Conservation (phyloP, 1,140 invertebrate species). For the Drosophila paulistorum region DNA sequence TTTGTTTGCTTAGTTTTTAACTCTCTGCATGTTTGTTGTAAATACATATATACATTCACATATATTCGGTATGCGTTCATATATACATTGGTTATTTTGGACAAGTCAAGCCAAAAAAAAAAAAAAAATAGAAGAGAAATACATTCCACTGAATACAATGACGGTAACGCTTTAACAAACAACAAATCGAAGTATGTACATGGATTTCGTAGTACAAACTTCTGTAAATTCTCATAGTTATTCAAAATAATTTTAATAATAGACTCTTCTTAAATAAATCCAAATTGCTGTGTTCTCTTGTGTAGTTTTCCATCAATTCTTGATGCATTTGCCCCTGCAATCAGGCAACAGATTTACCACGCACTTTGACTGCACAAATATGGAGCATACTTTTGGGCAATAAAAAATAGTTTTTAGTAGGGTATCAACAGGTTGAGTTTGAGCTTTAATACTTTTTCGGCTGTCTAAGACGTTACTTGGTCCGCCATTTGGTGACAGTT, state of each 20-base stretch:
- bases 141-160: neutral
- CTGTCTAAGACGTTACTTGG: constrained; percentile 10
- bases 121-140: neutral
- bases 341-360: too few species aligned
- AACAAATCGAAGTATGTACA: neutral
- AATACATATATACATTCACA: neutral
- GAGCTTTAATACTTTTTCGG: neutral
- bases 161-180: neutral
- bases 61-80: constrained; percentile 7
- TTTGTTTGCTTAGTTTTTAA: constrained; percentile 46
- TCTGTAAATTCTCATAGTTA: neutral
- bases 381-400: constrained; percentile 40
- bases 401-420: neutral
- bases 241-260: too few species aligned
- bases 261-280: too few species aligned
- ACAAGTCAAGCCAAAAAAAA: constrained; percentile 10
- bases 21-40: constrained; percentile 30
- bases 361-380: neutral
- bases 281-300: too few species aligned
- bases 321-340: too few species aligned
- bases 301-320: too few species aligned
- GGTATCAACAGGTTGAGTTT: constrained; percentile 16
- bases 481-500: constrained; percentile 47
- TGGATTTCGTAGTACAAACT: neutral
- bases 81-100: constrained; percentile 5